These are phyloP conservation scores for Hipparchia sbordonii DNA, from an alignment of 2,888 invertebrate genomes.

Conservation along the genomic window DNA sequence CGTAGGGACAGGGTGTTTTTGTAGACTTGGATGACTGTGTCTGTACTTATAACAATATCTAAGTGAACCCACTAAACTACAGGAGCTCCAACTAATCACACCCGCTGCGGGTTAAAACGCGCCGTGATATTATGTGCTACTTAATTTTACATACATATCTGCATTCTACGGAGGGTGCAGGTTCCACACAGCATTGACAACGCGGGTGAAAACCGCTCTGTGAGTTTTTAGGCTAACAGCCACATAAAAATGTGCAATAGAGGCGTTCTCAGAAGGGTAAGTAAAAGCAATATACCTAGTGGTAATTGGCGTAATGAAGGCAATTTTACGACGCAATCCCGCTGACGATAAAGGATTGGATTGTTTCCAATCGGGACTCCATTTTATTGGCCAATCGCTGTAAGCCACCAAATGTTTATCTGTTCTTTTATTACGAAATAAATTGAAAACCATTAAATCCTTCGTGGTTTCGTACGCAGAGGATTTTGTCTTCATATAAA, in stretches of 20 bases:
- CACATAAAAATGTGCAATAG: background rate
- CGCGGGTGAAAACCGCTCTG: no score
- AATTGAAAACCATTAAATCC: conserved; percentile 23
- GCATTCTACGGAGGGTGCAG: no score
- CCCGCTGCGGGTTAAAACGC: no score
- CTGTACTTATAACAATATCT: no score
- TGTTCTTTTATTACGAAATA: conserved; percentile 23
- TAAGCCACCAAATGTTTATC: conserved; percentile 30
- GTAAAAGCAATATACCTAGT: conserved; percentile 5
- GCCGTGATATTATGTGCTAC: no score
- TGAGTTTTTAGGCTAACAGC: no score
- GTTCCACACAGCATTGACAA: no score
- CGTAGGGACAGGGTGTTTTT: no score
- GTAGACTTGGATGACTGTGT: no score
- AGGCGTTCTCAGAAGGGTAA: background rate
- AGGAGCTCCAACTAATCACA: no score
- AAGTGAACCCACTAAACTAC: no score
- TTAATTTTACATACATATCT: no score
- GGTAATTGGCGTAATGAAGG: conserved; percentile 31
- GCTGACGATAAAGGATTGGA: conserved; percentile 32
- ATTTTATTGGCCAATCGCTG: conserved; percentile 32
- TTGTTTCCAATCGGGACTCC: conserved; percentile 34
- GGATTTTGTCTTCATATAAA: background rate
- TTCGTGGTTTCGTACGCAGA: background rate
- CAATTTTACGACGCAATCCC: conserved; percentile 35